These are phyloP conservation scores for Microtus richardsoni DNA, from an alignment of 2,113 vertebrate genomes.

Conservation along the genomic window DNA sequence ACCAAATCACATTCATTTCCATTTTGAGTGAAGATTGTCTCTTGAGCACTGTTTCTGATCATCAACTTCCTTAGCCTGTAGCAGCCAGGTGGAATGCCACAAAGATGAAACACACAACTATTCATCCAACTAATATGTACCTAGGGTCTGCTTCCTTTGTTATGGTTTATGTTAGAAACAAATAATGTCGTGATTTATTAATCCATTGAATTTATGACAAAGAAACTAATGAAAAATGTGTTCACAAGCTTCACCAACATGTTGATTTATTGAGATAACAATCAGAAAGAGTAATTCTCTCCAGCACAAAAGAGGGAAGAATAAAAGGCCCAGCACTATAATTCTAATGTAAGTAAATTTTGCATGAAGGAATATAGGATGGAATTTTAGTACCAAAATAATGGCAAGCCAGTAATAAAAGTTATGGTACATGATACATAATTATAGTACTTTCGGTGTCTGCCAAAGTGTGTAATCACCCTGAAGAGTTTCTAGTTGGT, in stretches of 20 bases:
- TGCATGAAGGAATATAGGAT: slow-evolving; percentile 41
- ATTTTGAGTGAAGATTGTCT: background rate
- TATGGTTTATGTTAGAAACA: slow-evolving; percentile 45
- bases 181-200: slow-evolving; percentile 49
- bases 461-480: background rate
- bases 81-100: background rate
- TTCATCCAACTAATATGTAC: background rate
- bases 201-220: slow-evolving; percentile 54
- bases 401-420: slow-evolving; percentile 46
- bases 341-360: slow-evolving; percentile 61
- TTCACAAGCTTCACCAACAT: background rate
- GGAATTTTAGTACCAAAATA: slow-evolving; percentile 52
- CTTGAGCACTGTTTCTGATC: background rate
- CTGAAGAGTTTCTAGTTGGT: slow-evolving; percentile 65
- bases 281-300: slow-evolving; percentile 59
- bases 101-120: background rate
- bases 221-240: slow-evolving; percentile 63
- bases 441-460: slow-evolving; percentile 49
- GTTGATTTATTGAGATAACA: slow-evolving; percentile 46
- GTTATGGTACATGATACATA: slow-evolving; percentile 44
- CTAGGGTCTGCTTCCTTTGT: slow-evolving; percentile 24
- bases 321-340: background rate
- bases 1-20: background rate
- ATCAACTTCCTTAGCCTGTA: background rate
- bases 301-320: background rate